Percentiles rank a stretch among this genome's conserved stretches.
These are phyloP conservation scores for Sapayoa aenigma DNA, from an alignment of 2,113 vertebrate species.

Conservation along the genomic window DNA sequence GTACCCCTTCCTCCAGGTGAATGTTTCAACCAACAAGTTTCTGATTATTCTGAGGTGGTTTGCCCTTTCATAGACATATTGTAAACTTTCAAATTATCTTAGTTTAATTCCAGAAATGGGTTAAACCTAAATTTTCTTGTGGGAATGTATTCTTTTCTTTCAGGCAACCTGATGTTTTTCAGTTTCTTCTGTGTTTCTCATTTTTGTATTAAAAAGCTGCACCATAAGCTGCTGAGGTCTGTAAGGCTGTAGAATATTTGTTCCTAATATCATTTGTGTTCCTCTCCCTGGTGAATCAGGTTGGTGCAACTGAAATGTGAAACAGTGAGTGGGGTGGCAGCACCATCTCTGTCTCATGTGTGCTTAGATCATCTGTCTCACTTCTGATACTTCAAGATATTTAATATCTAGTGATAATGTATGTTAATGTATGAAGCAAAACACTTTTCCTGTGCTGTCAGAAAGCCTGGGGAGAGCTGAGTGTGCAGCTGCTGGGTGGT, in stretches of 20 bases:
- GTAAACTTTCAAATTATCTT: neutral
- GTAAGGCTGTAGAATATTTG: neutral
- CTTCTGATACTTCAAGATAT: neutral
- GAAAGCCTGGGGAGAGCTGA: neutral
- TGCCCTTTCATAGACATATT: neutral
- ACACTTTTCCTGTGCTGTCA: neutral
- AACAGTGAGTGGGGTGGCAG: neutral
- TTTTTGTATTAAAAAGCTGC: neutral
- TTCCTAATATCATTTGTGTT: neutral
- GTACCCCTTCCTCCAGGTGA: neutral
- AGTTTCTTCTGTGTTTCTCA: neutral
- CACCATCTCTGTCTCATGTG: neutral
- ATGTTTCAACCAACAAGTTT: neutral
- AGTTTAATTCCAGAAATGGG: neutral
- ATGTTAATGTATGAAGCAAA: no score
- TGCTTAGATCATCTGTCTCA: neutral
- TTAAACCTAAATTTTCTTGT: neutral
- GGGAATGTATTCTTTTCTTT: neutral
- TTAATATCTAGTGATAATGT: neutral
- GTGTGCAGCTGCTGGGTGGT: neutral
- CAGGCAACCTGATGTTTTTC: neutral
- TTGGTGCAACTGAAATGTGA: neutral
- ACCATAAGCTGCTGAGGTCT: neutral
- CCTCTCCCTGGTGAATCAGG: neutral
- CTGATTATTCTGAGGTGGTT: neutral